Conservation (phyloP, 2,888 invertebrate species). For the Cataglyphis cursor region DNA sequence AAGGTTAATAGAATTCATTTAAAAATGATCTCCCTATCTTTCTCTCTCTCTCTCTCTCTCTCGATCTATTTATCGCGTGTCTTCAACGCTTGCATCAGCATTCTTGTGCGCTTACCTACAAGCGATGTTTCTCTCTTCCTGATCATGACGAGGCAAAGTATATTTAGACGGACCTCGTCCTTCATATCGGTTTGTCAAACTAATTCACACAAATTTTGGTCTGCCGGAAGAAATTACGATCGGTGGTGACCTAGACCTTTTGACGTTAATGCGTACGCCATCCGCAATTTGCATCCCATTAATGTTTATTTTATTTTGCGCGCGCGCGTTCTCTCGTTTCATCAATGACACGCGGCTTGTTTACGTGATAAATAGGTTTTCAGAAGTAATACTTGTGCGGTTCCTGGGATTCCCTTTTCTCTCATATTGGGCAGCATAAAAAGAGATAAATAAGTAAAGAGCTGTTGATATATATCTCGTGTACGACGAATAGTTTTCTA, state of each 20-base stretch:
- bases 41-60: conserved; percentile 35
- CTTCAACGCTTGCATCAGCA: conserved; percentile 63
- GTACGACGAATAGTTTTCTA: neutral
- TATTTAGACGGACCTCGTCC: conserved; percentile 58
- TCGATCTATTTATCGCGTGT: conserved; percentile 46
- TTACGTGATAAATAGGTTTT: neutral
- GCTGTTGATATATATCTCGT: neutral
- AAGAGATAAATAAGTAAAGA: neutral
- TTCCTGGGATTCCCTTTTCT: too few relatives aligned
- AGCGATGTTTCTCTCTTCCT: conserved; percentile 35
- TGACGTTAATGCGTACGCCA: conserved; percentile 71
- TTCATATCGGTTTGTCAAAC: conserved; percentile 74
- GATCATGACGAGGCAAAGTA: neutral
- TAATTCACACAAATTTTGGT: conserved; percentile 77
- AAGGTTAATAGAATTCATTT: conserved; percentile 66
- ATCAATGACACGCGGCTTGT: conserved; percentile 23
- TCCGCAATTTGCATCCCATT: conserved; percentile 76
- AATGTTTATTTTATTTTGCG: conserved; percentile 61
- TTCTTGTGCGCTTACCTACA: neutral
- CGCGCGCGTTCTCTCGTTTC: conserved; percentile 9
- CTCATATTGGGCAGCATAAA: too few relatives aligned
- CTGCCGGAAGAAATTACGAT: conserved; percentile 68
- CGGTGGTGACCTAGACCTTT: conserved; percentile 83
- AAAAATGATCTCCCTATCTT: conserved; percentile 66
- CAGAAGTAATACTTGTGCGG: too few relatives aligned